phyloP scores from a whole-genome alignment of 1,140 invertebrate species.

The Hyposmocoma kahamanoa region DNA sequence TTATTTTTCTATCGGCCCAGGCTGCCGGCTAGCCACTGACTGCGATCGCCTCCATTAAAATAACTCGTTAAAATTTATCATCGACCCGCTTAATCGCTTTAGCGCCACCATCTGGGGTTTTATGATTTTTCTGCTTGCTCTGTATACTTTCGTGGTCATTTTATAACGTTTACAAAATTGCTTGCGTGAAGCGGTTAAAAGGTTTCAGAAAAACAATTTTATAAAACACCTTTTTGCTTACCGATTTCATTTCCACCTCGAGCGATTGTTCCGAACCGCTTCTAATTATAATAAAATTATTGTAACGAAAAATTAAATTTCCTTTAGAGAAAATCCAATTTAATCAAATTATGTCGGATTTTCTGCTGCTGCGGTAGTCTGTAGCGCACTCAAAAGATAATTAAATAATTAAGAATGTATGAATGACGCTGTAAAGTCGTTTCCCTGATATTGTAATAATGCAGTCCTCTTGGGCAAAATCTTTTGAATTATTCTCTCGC shows the following conservation, averaged over 20 bases:
- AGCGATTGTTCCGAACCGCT: constrained; percentile 4
- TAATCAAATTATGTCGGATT: constrained; percentile 60
- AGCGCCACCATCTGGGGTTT: constrained; percentile 71
- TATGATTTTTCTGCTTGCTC: constrained; percentile 72
- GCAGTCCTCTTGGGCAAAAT: constrained; percentile 66
- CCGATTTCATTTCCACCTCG: constrained; percentile 2
- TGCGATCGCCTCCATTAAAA: constrained; percentile 72
- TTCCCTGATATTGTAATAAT: constrained; percentile 68
- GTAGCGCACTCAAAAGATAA: constrained; percentile 63
- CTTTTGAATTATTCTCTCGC: constrained; percentile 70
- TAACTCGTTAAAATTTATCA: constrained; percentile 74
- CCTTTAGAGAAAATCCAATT: constrained; percentile 49
- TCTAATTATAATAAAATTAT: constrained; percentile 41
- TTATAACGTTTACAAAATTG: constrained; percentile 63
- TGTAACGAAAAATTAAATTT: constrained; percentile 35
- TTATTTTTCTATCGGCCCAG: constrained; percentile 68
- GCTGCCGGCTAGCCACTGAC: constrained; percentile 63
- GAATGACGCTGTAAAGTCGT: constrained; percentile 65
- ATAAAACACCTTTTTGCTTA: constrained; percentile 13
- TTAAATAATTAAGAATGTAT: constrained; percentile 72
- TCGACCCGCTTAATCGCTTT: constrained; percentile 72
- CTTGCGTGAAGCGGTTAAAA: constrained; percentile 37
- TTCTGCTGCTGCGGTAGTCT: constrained; percentile 52
- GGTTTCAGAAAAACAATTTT: constrained; percentile 21
- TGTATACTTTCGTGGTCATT: constrained; percentile 67